Conservation (phyloP, 1,140 invertebrate species). For the Teleopsis dalmanni region DNA sequence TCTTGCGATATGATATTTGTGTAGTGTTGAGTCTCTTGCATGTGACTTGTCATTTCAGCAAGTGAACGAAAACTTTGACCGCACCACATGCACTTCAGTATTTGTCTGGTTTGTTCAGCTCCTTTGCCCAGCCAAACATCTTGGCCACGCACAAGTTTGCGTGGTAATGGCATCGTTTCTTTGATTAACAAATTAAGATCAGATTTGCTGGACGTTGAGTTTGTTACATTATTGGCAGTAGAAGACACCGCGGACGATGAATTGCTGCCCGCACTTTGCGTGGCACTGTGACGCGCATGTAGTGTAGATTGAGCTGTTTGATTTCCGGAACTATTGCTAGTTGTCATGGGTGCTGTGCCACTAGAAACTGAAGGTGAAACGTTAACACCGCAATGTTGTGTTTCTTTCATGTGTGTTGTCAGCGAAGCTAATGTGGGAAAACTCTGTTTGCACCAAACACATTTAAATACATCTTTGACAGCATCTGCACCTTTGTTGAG, state of each 20-base stretch:
- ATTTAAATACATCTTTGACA: slow-evolving; percentile 88
- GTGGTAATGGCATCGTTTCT: slow-evolving; percentile 86
- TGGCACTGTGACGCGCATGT: slow-evolving; percentile 42
- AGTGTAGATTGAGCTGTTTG: slow-evolving; percentile 47
- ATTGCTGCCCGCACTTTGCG: slow-evolving; percentile 11
- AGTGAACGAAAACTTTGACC: slow-evolving; percentile 92
- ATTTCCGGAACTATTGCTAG: not conserved
- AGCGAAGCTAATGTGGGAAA: slow-evolving; percentile 83
- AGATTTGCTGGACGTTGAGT: slow-evolving; percentile 55
- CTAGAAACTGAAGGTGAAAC: slow-evolving; percentile 55
- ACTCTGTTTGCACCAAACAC: slow-evolving; percentile 92
- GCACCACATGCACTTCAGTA: slow-evolving; percentile 98
- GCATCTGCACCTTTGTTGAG: slow-evolving; percentile 87
- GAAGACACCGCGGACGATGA: slow-evolving; percentile 44
- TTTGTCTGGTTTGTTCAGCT: slow-evolving; percentile 93
- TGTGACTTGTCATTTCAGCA: slow-evolving; percentile 95
- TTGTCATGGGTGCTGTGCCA: slow-evolving; percentile 8
- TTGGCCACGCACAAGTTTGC: slow-evolving; percentile 93
- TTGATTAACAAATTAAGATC: slow-evolving; percentile 80
- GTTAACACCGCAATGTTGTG: slow-evolving; percentile 82
- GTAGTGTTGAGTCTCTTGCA: slow-evolving; percentile 98
- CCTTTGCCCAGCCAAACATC: slow-evolving; percentile 98
- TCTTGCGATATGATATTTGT: slow-evolving; percentile 95
- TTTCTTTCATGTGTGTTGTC: slow-evolving; percentile 92
- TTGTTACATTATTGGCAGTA: slow-evolving; percentile 25